A percentile compares a stretch with the other conserved stretches of the same genome.
Evolutionary conservation across 2,797 vertebrate species (phyloP).

Genomic region (Merluccius polli): DNA sequence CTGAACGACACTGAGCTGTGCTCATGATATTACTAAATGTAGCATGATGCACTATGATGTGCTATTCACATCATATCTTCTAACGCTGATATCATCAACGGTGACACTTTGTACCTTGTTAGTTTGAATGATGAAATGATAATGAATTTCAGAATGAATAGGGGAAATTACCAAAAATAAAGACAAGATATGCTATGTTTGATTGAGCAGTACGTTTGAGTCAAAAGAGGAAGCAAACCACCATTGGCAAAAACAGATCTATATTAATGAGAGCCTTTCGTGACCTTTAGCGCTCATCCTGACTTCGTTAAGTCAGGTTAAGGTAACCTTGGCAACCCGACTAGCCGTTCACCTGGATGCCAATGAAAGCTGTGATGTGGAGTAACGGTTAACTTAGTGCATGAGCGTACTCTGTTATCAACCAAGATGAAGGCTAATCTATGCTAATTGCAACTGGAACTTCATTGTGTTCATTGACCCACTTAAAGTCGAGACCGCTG

Average conservation of each 20-base stretch:
- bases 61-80: background rate
- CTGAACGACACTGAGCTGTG: background rate
- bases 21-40: background rate
- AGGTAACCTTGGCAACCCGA: background rate
- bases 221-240: background rate
- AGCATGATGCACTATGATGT: background rate
- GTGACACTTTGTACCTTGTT: background rate
- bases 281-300: background rate
- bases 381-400: conserved; percentile 46
- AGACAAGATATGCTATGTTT: background rate
- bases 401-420: conserved; percentile 62
- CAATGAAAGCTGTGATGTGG: background rate
- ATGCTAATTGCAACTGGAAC: conserved; percentile 48
- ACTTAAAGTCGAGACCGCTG: conserved; percentile 50
- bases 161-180: background rate
- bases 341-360: background rate
- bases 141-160: background rate
- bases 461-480: conserved; percentile 56
- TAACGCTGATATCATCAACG: background rate
- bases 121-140: background rate
- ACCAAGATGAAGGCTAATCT: conserved; percentile 47
- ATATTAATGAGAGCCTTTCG: background rate
- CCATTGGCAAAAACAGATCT: background rate
- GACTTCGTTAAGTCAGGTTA: background rate
- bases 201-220: background rate